Base-by-base conservation (phyloP, 2,797 vertebrate species). In the Phataginus tetradactyla region DNA sequence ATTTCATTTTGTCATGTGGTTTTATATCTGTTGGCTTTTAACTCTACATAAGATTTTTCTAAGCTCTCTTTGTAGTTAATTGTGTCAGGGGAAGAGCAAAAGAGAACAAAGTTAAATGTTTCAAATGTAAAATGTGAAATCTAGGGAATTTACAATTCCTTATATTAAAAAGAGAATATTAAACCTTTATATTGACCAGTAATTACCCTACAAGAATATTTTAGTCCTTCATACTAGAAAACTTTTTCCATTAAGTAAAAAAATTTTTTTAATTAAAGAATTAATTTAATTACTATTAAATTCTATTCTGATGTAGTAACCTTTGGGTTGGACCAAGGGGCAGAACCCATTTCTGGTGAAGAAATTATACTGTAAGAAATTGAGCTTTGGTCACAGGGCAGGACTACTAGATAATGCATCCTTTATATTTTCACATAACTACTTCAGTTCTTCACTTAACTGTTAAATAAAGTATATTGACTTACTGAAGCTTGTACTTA, bases 11-110 rank as follows among this genome's bases (percentile, higher is more conserved):
- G 45, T 89, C 15, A 39, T 90, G 9, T 83, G 20, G 9, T 94
- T 90, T 92, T 87, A 42, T 39, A 15, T 42, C 61, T 61, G 17
- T 49, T 93, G 29, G 3, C 29, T 63, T 96, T 95, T 90, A 86
- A 91, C 32, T 93, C 29, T 95, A 74, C n/a, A 25, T 72, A 23
- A 34, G 4, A 74, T 91, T 93, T 95, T 90, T 49, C 92, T 78
- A 88, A 69, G 53, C 83, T 87, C 12, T 84, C 4, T 68, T 88
- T 71, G 9, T 7, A 90, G 18, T 85, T 92, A 92, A 87, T 63
- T 95, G 57, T 91, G 20, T 81, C 32, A 92, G 27, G 63, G 91
- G 10, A 96, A 51, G 20, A 32, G 9, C 29, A 63, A 64, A 94
- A 79, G 23, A 74, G 12, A 68, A 39, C 3, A 94, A 86, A 63